A percentile compares a stretch with the other conserved stretches of the same genome.
Conservation (phyloP, 1,140 invertebrate species). For the Paraescarpia echinospica region DNA sequence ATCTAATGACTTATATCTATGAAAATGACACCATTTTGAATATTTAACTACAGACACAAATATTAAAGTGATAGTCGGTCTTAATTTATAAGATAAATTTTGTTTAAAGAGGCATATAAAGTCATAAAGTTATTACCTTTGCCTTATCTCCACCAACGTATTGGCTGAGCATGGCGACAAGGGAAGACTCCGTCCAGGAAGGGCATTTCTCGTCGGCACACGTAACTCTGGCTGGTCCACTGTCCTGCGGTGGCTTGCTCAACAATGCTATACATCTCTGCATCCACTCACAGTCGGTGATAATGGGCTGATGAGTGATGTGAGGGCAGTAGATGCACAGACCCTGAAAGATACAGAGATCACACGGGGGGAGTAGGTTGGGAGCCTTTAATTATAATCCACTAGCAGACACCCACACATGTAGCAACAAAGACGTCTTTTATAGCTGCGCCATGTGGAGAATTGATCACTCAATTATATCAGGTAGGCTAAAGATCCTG, state of each 20-base stretch:
- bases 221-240: background rate
- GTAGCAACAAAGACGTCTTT: too few relatives aligned
- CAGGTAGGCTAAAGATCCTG: too few relatives aligned
- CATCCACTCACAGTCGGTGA: background rate
- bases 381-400: too few relatives aligned
- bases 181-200: background rate
- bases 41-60: too few relatives aligned
- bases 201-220: background rate
- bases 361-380: background rate
- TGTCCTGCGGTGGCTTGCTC: background rate
- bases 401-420: too few relatives aligned
- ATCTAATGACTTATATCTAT: too few relatives aligned
- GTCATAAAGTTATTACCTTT: background rate
- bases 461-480: too few relatives aligned
- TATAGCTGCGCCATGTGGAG: too few relatives aligned
- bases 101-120: too few relatives aligned
- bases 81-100: too few relatives aligned
- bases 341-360: background rate
- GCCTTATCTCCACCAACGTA: background rate
- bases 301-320: background rate
- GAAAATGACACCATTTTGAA: too few relatives aligned
- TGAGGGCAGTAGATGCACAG: background rate
- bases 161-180: background rate
- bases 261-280: background rate
- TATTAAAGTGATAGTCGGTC: too few relatives aligned